A percentile compares a stretch with the other conserved stretches of the same genome.
phyloP scores from a whole-genome alignment of 2,888 invertebrate genomes.

The Dryobota labecula region DNA sequence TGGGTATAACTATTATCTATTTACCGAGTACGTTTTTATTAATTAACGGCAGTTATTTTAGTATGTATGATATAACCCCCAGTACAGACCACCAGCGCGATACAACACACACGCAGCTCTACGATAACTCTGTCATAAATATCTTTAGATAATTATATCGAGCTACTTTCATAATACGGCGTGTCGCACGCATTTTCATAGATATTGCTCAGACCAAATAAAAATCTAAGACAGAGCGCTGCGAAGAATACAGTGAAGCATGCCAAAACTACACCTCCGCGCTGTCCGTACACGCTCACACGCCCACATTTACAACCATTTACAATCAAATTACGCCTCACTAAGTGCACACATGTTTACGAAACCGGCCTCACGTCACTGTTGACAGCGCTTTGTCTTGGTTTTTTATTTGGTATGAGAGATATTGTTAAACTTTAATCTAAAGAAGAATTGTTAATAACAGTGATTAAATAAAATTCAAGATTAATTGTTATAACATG shows the following conservation, averaged over 20 bases:
- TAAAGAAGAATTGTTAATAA: conserved; percentile 76
- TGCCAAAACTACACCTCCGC: too few species aligned
- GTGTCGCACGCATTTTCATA: conserved; percentile 75
- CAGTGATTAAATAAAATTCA: conserved; percentile 72
- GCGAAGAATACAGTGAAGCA: too few species aligned
- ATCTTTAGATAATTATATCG: conserved; percentile 59
- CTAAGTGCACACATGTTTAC: too few species aligned
- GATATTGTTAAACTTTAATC: conserved; percentile 71
- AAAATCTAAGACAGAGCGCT: too few species aligned
- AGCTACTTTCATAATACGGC: conserved; percentile 74
- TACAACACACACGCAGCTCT: conserved; percentile 25
- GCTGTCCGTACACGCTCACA: too few species aligned
- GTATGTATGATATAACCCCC: background rate
- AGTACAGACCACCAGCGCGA: conserved; percentile 17
- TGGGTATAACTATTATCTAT: conserved; percentile 11
- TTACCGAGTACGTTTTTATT: conserved; percentile 12
- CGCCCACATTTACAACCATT: too few species aligned
- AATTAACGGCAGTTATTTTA: conserved; percentile 18
- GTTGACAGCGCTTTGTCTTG: too few species aligned
- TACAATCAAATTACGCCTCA: too few species aligned
- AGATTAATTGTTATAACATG: conserved; percentile 82
- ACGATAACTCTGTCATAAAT: conserved; percentile 47
- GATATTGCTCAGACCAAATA: too few species aligned
- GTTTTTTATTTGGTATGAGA: too few species aligned
- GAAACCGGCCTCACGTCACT: too few species aligned